These are phyloP conservation scores for Matsumurasca onukii DNA, from an alignment of 1,140 invertebrate species.

Conservation along the genomic window DNA sequence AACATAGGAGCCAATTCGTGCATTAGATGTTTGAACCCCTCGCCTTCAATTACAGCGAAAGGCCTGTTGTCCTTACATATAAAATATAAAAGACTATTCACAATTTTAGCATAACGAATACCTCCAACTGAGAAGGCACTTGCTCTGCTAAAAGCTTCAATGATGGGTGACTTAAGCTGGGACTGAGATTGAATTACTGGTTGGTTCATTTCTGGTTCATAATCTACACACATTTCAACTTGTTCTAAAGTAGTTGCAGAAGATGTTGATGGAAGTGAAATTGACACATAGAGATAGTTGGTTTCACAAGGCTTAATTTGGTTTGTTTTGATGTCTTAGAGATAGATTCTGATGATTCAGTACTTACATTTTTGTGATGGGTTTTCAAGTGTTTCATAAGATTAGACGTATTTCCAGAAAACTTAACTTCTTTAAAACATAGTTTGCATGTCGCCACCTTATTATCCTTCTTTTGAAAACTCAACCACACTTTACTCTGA, in stretches of 20 bases:
- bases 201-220: not conserved
- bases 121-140: not conserved
- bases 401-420: not conserved
- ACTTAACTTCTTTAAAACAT: not conserved
- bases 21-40: slow-evolving; percentile 20
- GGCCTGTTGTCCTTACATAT: slow-evolving; percentile 25
- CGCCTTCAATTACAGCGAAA: slow-evolving; percentile 3
- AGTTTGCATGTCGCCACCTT: no score
- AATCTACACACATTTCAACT: not conserved
- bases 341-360: not conserved
- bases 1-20: slow-evolving; percentile 23
- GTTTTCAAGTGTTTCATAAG: not conserved
- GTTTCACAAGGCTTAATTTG: not conserved
- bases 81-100: slow-evolving; percentile 5
- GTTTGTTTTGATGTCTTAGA: not conserved
- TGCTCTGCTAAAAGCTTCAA: slow-evolving; percentile 15
- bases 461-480: slow-evolving; percentile 2
- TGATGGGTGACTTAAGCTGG: not conserved
- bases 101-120: not conserved
- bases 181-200: not conserved
- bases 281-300: no score
- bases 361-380: not conserved
- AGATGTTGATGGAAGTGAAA: not conserved
- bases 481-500: not conserved
- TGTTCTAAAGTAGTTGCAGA: not conserved